A percentile compares a stretch with the other conserved stretches of the same genome.
Evolutionary conservation across 2,113 vertebrate genomes (phyloP).

Genomic region (Indicator maculatus): DNA sequence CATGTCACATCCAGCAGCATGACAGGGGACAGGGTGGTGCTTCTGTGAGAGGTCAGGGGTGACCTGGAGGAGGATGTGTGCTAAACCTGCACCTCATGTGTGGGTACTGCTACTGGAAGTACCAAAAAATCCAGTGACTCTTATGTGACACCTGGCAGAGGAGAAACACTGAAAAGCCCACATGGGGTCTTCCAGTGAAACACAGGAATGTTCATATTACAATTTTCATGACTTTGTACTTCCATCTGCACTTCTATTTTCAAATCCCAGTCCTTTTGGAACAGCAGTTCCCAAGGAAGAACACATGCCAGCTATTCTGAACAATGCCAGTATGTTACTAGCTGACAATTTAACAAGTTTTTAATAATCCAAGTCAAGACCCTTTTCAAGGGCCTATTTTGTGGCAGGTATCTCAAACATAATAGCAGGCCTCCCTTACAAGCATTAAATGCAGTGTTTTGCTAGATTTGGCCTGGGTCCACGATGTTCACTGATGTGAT

Average conservation of each 20-base stretch:
- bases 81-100: rapidly evolving
- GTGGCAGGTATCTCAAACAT: not conserved
- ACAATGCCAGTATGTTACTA: not conserved
- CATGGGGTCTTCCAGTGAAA: rapidly evolving
- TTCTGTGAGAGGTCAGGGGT: not conserved
- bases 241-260: not conserved
- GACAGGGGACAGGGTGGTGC: not conserved
- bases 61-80: not conserved
- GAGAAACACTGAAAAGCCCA: not conserved
- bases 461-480: constrained; percentile 26
- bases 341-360: constrained; percentile 34
- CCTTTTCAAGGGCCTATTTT: constrained; percentile 15
- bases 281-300: not conserved
- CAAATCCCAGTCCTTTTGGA: not conserved
- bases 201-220: rapidly evolving
- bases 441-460: constrained; percentile 15
- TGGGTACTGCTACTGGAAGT: not conserved
- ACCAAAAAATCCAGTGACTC: not conserved
- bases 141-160: not conserved
- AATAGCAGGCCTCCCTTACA: constrained; percentile 10
- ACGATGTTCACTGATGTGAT: not conserved
- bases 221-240: not conserved
- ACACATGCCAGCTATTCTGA: not conserved
- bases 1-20: rapidly evolving
- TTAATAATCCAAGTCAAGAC: not conserved